phyloP scores from a whole-genome alignment of 2,888 invertebrate species.

The Chrysodeixis includens region DNA sequence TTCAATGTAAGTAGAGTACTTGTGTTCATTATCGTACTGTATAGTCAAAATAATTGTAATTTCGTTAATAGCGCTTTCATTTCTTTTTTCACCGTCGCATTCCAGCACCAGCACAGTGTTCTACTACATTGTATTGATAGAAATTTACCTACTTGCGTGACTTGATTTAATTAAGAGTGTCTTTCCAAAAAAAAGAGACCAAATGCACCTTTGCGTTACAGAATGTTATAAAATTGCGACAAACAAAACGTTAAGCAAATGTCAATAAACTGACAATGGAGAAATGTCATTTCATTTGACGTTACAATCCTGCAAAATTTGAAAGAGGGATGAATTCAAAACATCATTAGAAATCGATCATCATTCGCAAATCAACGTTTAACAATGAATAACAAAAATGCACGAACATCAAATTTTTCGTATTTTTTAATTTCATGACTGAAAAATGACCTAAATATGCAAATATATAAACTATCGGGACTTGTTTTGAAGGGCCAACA shows the following conservation, averaged over 20 bases:
- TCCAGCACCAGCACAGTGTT: no score
- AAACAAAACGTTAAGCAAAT: constrained; percentile 35
- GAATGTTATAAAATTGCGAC: background rate
- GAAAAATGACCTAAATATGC: constrained; percentile 30
- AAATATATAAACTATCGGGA: constrained; percentile 3
- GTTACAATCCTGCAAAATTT: constrained; percentile 29
- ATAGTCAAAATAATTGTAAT: no score
- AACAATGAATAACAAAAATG: constrained; percentile 26
- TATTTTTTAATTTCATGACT: constrained; percentile 39
- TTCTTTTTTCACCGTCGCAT: no score
- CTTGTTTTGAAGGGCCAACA: constrained; percentile 21
- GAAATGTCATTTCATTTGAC: constrained; percentile 27
- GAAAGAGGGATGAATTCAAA: constrained; percentile 18
- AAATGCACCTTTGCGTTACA: no score
- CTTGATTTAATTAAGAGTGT: no score
- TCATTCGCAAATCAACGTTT: constrained; percentile 36
- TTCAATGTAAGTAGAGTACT: no score
- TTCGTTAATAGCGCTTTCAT: no score
- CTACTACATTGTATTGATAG: no score
- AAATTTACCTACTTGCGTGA: no score
- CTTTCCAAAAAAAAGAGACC: no score
- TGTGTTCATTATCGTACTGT: no score
- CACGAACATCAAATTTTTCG: background rate
- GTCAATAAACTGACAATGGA: constrained; percentile 22
- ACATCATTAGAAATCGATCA: constrained; percentile 15